Evolutionary conservation across 2,888 invertebrate genomes (phyloP).

Genomic region (Mycalesis mineus): DNA sequence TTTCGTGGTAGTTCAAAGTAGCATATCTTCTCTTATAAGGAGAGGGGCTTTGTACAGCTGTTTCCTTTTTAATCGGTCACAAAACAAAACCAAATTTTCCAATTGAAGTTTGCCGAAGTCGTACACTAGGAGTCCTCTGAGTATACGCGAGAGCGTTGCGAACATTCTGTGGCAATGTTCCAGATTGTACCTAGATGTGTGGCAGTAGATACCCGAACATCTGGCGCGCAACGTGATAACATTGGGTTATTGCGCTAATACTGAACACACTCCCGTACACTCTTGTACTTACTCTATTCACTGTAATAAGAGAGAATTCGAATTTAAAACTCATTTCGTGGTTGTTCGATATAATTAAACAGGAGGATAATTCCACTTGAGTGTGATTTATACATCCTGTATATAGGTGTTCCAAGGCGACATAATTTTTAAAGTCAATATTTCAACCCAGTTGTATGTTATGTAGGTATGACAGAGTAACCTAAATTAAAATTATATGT

Average conservation of each 20-base stretch:
- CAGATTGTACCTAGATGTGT: constrained; percentile 19
- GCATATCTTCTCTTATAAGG: no score
- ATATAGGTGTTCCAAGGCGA: no score
- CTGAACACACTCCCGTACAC: not conserved
- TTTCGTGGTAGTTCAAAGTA: no score
- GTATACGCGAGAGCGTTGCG: constrained; percentile 14
- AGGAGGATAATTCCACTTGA: no score
- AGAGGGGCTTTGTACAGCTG: no score
- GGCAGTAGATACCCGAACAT: constrained; percentile 35
- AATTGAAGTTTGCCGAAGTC: constrained; percentile 19
- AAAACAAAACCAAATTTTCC: constrained; percentile 13
- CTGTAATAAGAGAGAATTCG: not conserved
- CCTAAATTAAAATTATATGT: no score
- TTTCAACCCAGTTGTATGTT: no score
- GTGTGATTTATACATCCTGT: no score
- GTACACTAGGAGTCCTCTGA: constrained; percentile 10
- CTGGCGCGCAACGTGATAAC: constrained; percentile 50
- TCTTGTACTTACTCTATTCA: not conserved
- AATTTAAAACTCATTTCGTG: no score
- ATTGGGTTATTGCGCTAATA: constrained; percentile 43
- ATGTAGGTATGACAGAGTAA: no score
- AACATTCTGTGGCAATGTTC: constrained; percentile 34
- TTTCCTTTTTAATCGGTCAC: not conserved
- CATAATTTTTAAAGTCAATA: no score
- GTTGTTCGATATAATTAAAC: no score